These are phyloP conservation scores for Sander vitreus DNA, from an alignment of 2,113 vertebrate species.

Conservation along the genomic window DNA sequence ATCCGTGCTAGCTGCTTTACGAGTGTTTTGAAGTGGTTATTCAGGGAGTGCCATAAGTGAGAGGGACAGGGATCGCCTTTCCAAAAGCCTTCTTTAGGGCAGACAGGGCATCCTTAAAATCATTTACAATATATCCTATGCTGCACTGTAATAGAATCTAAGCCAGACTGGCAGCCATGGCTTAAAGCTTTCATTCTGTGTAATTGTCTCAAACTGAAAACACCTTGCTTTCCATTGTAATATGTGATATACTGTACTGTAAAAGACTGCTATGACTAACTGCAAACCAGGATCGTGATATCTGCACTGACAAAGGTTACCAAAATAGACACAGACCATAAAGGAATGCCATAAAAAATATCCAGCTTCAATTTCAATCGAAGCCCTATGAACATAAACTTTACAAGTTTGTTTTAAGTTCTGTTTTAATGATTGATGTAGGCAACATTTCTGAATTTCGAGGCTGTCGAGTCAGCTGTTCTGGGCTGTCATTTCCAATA, in stretches of 20 bases:
- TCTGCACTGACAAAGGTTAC: constrained; percentile 39
- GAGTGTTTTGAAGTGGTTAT: constrained; percentile 75
- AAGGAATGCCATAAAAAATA: constrained; percentile 46
- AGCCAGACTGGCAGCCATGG: constrained; percentile 59
- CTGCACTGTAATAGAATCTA: constrained; percentile 51
- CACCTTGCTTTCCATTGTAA: constrained; percentile 58
- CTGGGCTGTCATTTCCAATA: neutral
- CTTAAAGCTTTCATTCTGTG: constrained; percentile 53
- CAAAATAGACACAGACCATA: constrained; percentile 34
- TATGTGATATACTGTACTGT: constrained; percentile 29
- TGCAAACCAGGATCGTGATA: constrained; percentile 47
- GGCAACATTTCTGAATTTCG: constrained; percentile 8
- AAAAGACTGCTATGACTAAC: constrained; percentile 40
- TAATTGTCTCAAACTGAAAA: constrained; percentile 63
- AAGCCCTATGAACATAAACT: constrained; percentile 20
- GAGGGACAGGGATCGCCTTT: constrained; percentile 75
- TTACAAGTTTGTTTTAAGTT: constrained; percentile 30
- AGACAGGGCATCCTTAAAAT: constrained; percentile 72
- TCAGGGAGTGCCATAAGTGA: constrained; percentile 60
- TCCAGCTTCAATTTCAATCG: constrained; percentile 35
- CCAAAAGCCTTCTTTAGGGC: constrained; percentile 60
- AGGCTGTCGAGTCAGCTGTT: constrained; percentile 23
- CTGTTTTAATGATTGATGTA: constrained; percentile 38
- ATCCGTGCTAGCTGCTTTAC: constrained; percentile 65
- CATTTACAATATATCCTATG: constrained; percentile 69